phyloP scores from a whole-genome alignment of 1,140 invertebrate genomes.

The Hylyphantes graminicola region DNA sequence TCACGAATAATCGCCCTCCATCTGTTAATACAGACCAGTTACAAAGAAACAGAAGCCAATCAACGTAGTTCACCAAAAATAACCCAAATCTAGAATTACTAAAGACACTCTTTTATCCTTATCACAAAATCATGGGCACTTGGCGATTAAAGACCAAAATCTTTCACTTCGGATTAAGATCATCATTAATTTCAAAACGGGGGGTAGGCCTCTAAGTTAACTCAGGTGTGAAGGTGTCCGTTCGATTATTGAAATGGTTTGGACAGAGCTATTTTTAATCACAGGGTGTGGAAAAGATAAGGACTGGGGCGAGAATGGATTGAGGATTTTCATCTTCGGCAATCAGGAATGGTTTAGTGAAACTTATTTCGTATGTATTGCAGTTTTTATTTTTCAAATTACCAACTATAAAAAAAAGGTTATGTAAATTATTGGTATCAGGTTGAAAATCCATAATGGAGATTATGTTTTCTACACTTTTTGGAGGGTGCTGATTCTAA shows the following conservation, averaged over 20 bases:
- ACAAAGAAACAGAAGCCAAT: too few species aligned
- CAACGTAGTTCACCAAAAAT: too few species aligned
- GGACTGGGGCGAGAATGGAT: neutral
- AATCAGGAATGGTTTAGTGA: neutral
- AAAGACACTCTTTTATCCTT: neutral
- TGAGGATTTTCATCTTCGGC: neutral
- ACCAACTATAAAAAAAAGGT: too few species aligned
- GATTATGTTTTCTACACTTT: too few species aligned
- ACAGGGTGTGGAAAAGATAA: conserved; percentile 21
- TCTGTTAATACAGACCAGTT: too few species aligned
- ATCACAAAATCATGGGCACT: conserved; percentile 8
- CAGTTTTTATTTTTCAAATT: too few species aligned
- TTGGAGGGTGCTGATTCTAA: too few species aligned
- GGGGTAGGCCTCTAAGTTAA: neutral
- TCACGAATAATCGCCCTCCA: too few species aligned
- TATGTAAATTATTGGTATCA: too few species aligned
- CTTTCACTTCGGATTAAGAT: conserved; percentile 33
- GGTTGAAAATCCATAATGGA: too few species aligned
- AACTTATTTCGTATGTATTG: neutral
- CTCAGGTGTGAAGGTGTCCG: neutral
- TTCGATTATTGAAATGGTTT: conserved; percentile 11
- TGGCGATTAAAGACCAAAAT: conserved; percentile 26
- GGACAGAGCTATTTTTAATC: conserved; percentile 2
- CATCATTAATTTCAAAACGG: conserved; percentile 25
- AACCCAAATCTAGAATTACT: too few species aligned